phyloP scores from a whole-genome alignment of 1,140 invertebrate species.

The Brachionus asplanchnoidis region DNA sequence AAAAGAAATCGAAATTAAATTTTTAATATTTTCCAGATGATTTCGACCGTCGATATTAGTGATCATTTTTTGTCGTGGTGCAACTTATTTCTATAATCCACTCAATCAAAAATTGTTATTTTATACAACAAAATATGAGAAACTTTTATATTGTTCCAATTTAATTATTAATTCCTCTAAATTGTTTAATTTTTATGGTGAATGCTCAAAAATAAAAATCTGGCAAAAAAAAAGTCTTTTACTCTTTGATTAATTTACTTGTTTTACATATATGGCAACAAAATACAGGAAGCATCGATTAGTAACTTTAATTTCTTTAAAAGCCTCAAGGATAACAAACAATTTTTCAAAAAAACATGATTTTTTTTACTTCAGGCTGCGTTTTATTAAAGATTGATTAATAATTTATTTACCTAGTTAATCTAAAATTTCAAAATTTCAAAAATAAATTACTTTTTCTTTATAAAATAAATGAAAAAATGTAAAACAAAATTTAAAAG shows the following conservation, averaged over 20 bases:
- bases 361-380: too few species aligned
- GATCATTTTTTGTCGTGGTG: background rate
- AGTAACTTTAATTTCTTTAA: background rate
- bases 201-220: background rate
- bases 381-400: too few species aligned
- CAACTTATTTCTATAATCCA: background rate
- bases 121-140: background rate
- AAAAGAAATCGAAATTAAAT: background rate
- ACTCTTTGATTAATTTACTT: background rate
- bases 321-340: background rate
- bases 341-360: background rate
- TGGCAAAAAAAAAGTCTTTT: background rate
- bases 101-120: background rate
- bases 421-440: too few species aligned
- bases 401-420: too few species aligned
- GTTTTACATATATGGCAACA: background rate
- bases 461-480: too few species aligned
- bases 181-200: background rate
- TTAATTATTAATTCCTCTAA: background rate
- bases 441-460: too few species aligned
- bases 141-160: background rate
- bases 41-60: constrained; percentile 10
- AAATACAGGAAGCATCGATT: background rate
- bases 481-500: too few species aligned
- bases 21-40: background rate